Conservation (phyloP, 2,797 vertebrate genomes). For the Trichosurus vulpecula region DNA sequence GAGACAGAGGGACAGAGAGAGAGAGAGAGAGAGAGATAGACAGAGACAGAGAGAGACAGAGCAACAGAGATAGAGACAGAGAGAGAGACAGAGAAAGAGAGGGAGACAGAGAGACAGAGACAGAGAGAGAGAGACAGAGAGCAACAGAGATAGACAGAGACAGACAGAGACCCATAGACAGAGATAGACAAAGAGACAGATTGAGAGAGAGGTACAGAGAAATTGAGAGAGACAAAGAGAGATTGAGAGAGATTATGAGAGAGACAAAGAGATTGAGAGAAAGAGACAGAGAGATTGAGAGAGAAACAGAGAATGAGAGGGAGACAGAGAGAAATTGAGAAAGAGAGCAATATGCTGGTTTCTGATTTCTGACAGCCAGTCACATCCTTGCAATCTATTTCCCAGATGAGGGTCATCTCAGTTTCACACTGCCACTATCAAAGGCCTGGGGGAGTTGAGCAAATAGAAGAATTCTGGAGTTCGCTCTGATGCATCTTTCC, state of each 20-base stretch:
- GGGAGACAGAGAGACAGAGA: too few species aligned
- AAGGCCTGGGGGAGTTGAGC: not conserved
- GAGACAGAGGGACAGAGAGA: not conserved
- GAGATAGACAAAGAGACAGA: not conserved
- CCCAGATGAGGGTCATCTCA: not conserved
- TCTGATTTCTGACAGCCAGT: not conserved
- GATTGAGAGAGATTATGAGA: too few species aligned
- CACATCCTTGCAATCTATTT: slow-evolving; percentile 48
- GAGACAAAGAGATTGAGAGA: not conserved
- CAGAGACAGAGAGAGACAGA: too few species aligned
- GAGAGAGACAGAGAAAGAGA: not conserved
- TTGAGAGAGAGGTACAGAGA: too few species aligned
- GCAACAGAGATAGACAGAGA: not conserved
- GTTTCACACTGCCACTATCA: not conserved
- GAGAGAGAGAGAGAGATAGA: not conserved
- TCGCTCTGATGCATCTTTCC: not conserved
- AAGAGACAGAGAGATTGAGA: too few species aligned
- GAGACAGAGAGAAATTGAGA: not conserved
- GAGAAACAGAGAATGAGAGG: too few species aligned
- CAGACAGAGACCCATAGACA: accelerated
- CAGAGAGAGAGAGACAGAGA: not conserved
- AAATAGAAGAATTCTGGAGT: slow-evolving; percentile 22
- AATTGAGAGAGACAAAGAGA: too few species aligned
- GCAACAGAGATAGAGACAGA: not conserved
- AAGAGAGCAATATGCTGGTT: not conserved